Conservation (phyloP, 2,797 vertebrate species). For the Coregonus ussuriensis region DNA sequence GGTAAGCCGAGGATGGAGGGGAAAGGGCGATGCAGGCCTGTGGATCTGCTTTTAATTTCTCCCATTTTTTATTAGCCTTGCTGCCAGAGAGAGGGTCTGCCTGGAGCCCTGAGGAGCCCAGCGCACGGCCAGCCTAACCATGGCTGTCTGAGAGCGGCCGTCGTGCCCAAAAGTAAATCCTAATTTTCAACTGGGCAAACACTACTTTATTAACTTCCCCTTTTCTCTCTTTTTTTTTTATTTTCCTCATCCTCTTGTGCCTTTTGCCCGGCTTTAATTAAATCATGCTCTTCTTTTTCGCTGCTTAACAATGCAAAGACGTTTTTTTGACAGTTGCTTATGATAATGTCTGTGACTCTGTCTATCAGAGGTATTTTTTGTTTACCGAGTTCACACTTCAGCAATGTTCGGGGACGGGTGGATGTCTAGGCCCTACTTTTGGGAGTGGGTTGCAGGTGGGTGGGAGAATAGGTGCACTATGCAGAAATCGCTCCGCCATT, state of each 20-base stretch:
- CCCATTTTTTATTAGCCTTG: conserved; percentile 73
- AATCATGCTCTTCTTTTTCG: conserved; percentile 46
- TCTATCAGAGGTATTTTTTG: conserved; percentile 58
- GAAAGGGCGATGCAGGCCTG: conserved; percentile 15
- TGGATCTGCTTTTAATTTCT: conserved; percentile 66
- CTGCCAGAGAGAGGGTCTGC: conserved; percentile 48
- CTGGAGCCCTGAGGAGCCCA: conserved; percentile 59
- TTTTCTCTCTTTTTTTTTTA: conserved; percentile 12
- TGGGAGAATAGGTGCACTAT: not conserved
- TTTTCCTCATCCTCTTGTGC: conserved; percentile 35
- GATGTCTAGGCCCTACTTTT: conserved; percentile 20
- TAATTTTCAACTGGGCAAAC: conserved; percentile 41
- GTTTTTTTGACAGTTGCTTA: conserved; percentile 63
- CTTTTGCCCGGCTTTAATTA: conserved; percentile 59
- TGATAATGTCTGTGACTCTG: conserved; percentile 57
- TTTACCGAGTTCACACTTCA: conserved; percentile 65
- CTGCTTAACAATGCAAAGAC: conserved; percentile 59
- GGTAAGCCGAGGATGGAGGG: conserved; percentile 16
- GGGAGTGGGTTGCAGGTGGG: conserved; percentile 22
- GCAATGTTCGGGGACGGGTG: conserved; percentile 37
- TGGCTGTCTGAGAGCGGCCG: conserved; percentile 47
- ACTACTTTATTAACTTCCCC: conserved; percentile 48
- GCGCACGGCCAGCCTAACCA: conserved; percentile 45
- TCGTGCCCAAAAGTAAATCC: conserved; percentile 51
- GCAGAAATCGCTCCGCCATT: no score